Evolutionary conservation across 2,113 vertebrate genomes (phyloP), one percentile per base, ranked within the genome.

Genomic region (Stegastes partitus): DNA sequence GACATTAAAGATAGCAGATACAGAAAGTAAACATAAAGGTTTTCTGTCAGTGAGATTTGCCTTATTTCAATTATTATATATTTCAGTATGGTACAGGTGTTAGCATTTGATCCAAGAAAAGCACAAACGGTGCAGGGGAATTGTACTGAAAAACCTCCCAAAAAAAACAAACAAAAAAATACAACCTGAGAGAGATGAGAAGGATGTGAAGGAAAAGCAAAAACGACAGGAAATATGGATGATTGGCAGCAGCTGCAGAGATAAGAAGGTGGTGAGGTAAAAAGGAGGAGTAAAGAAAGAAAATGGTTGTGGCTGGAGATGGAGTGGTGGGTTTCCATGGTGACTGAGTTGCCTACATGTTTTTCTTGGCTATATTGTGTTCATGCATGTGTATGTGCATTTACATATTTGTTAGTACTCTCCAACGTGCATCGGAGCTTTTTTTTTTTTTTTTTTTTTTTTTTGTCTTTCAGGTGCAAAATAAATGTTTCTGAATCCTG

Each of bases 311-410:
- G 62, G 75, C 59, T 68, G 55, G 42, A 85, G 72, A 75, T 66
- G 63, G 78, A 81, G 84, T 50, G 65, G 74, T 65, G 61, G 55
- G 91, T 93, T 92, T 88, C 92, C 88, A 92, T 92, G 85, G 88
- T 63, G 80, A 93, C 92, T 47, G 75, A 82, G 69, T 89, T 89
- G 66, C 74, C 84, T 81, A 68, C 67, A 69, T 87, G 68, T 77
- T 79, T 74, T 59, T 79, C 72, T 77, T 83, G 76, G 76, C 70
- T 7, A 34, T 86, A 65, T 50, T 73, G 73, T 64, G 12, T 77
- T 49, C 74, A 39, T 80, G 72, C 44, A 21, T 50, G 5, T 63
- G 19, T 70, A 31, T 55, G 26, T 83, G 31, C 42, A 61, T 82
- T 66, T 75, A 57, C 57, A 56, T 68, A 68, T 74, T 39, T 66